Percentiles rank a stretch among this genome's conserved stretches.
Evolutionary conservation across 2,888 invertebrate species (phyloP).

Genomic region (Agrochola circellaris): DNA sequence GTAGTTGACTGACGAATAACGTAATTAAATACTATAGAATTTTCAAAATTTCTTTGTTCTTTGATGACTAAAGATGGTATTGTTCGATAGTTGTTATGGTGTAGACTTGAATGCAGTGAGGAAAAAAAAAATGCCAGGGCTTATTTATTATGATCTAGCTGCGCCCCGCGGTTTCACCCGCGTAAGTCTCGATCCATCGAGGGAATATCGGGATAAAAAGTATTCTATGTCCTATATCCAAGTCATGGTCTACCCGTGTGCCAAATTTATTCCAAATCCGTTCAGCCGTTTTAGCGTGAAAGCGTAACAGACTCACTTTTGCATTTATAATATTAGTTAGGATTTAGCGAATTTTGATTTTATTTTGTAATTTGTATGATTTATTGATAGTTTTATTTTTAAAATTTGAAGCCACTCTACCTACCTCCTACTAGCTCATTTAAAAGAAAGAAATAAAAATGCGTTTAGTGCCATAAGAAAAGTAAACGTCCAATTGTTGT

Average conservation of each 20-base stretch:
- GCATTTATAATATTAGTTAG: too few relatives aligned
- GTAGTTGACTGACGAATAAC: conserved; percentile 21
- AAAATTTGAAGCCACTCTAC: background rate
- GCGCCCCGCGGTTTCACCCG: too few relatives aligned
- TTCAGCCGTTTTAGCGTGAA: too few relatives aligned
- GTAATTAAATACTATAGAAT: conserved; percentile 16
- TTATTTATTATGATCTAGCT: background rate
- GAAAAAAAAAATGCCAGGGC: background rate
- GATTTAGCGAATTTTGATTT: background rate
- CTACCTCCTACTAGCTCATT: background rate
- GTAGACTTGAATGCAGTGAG: background rate
- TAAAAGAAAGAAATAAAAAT: too few relatives aligned
- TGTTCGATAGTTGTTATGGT: background rate
- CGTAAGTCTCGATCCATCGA: too few relatives aligned
- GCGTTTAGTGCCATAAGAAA: too few relatives aligned
- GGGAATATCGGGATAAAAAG: too few relatives aligned
- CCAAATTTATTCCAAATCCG: too few relatives aligned
- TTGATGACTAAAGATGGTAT: background rate
- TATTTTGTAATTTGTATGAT: background rate
- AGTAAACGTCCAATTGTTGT: too few relatives aligned
- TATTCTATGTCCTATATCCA: too few relatives aligned
- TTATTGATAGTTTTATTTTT: background rate
- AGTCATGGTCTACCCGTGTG: too few relatives aligned
- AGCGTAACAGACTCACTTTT: too few relatives aligned
- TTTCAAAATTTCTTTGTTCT: conserved; percentile 3